A percentile compares a stretch with the other conserved stretches of the same genome.
Evolutionary conservation across 2,888 invertebrate species (phyloP).

Genomic region (Rapana venosa): DNA sequence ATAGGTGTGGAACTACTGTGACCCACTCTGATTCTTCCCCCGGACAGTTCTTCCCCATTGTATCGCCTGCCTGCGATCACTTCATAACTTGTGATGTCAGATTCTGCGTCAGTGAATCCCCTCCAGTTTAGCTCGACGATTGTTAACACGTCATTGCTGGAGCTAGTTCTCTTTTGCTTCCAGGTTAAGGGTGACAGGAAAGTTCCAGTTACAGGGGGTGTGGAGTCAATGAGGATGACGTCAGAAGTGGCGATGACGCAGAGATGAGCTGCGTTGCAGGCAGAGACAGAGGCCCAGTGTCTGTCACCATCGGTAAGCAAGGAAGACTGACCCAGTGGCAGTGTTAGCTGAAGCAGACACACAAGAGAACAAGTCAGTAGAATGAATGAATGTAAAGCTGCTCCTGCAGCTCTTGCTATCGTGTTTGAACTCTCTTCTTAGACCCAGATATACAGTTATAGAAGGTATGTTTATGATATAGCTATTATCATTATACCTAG

Average conservation of each 20-base stretch:
- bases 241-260: constrained; percentile 52
- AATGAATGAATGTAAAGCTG: neutral
- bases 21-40: neutral
- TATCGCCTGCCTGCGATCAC: constrained; percentile 16
- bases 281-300: constrained; percentile 47
- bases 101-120: constrained; percentile 54
- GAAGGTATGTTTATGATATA: too few species aligned
- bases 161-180: neutral
- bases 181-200: constrained; percentile 3
- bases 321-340: constrained; percentile 32
- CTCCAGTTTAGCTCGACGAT: constrained; percentile 43
- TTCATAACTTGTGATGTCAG: constrained; percentile 47
- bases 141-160: neutral
- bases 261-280: constrained; percentile 54
- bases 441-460: too few species aligned
- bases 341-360: constrained; percentile 3
- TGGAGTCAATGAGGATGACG: constrained; percentile 56
- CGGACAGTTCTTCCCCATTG: constrained; percentile 35
- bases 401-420: too few species aligned
- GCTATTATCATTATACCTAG: too few species aligned
- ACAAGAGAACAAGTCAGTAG: too few species aligned
- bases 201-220: constrained; percentile 57
- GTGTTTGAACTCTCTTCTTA: too few species aligned
- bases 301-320: constrained; percentile 47
- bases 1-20: neutral